Evolutionary conservation across 2,113 vertebrate genomes (phyloP), one percentile per base, ranked within the genome.

Genomic region (Cebus imitator): DNA sequence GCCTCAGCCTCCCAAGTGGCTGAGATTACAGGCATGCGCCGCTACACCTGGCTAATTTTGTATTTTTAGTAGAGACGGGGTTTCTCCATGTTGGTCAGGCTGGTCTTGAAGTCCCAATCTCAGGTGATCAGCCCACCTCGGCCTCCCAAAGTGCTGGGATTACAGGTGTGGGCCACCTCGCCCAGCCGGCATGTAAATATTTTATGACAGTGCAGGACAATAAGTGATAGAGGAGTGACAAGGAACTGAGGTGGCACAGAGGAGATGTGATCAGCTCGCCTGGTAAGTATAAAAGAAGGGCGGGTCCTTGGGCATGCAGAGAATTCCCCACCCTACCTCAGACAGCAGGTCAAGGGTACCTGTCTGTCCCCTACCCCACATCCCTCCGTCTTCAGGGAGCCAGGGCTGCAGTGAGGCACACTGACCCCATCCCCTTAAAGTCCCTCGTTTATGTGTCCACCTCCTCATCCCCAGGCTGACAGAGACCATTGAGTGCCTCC

Each of bases 401-500:
- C 20, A 12, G 52, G 27, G 35, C 68, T 84, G 16, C 72, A 14
- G n/a, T 23, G 55, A 93, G n/a, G 48, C 50, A 64, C 37, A 52
- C 68, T 85, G 37, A 43, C n/a, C 58, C 21, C 0, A 0, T 40
- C 57, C 45, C 43, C 72, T 91, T 68, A 87, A 40, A 66, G 3
- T 32, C 27, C 20, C 20, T 35, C 61, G 20, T 20, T 0, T 76
- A 18, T 0, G 0, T 52, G 16, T 35, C 16, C 97, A 87, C 58
- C 68, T 66, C 80, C 92, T 87, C 72, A 8, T 18, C 43, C 3
- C 0, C 97, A 99, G 99, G 97, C 98, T 99, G 98, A 99, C 99
- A 0, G 99, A 99, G 95, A 99, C 99, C 0, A 99, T 99, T 4
- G 99, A 99, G 97, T 99, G 99, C 30, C 96, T 99, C 92, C 99